Evolutionary conservation across 2,113 vertebrate species (phyloP).

Genomic region (Cyanocitta stelleri): DNA sequence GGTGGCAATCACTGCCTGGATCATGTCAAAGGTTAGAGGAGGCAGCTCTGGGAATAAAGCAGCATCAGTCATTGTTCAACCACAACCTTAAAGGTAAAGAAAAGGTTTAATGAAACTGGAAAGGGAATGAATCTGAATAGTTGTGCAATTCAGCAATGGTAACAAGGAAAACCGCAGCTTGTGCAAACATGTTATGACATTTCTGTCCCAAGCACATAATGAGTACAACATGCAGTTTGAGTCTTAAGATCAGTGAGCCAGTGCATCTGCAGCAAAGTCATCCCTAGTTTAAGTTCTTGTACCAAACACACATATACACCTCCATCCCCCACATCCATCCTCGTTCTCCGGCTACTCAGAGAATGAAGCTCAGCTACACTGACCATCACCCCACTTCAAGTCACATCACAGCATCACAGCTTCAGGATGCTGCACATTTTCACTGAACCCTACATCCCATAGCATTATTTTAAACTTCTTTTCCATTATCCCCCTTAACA

Average conservation of each 20-base stretch:
- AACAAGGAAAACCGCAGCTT: not conserved
- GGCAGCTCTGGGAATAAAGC: not conserved
- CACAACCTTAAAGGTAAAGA: not conserved
- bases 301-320: not conserved
- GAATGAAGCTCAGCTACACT: not conserved
- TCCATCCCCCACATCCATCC: accelerated
- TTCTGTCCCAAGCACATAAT: not conserved
- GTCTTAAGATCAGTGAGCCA: not conserved
- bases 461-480: not conserved
- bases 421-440: not conserved
- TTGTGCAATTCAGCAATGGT: not conserved
- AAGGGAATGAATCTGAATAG: not conserved
- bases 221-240: not conserved
- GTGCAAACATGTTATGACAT: not conserved
- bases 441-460: not conserved
- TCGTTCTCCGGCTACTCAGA: not conserved
- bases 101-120: not conserved
- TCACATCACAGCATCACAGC: not conserved
- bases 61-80: not conserved
- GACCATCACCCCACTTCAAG: no score
- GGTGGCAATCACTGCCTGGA: not conserved
- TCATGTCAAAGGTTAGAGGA: not conserved
- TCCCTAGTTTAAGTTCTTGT: not conserved
- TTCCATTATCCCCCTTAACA: accelerated
- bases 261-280: not conserved